Evolutionary conservation across 2,113 vertebrate genomes (phyloP).

Genomic region (Hippocampus zosterae): DNA sequence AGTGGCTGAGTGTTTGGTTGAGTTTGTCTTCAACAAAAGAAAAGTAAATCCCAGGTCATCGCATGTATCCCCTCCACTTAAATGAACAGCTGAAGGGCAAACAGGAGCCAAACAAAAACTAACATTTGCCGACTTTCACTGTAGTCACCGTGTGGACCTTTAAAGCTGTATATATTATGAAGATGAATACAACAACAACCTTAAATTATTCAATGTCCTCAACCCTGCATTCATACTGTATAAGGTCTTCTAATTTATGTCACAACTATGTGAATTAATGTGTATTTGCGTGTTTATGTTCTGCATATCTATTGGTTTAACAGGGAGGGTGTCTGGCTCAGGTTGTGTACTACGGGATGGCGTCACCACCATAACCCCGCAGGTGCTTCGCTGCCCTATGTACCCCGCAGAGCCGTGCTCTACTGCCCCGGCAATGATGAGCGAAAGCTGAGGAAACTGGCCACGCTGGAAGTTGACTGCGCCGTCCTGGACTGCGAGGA

Average conservation of each 20-base stretch:
- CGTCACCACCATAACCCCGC: slow-evolving; percentile 61
- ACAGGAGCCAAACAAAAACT: slow-evolving; percentile 50
- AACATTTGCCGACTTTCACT: slow-evolving; percentile 51
- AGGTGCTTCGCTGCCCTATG: slow-evolving; percentile 73
- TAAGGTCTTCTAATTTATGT: slow-evolving; percentile 25
- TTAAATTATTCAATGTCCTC: slow-evolving; percentile 42
- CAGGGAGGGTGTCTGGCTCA: slow-evolving; percentile 49
- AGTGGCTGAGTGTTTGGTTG: slow-evolving; percentile 64
- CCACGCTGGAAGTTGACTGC: slow-evolving; percentile 85
- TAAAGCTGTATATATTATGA: slow-evolving; percentile 30
- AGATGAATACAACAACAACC: slow-evolving; percentile 42
- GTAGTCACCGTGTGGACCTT: neutral
- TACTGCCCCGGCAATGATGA: slow-evolving; percentile 93
- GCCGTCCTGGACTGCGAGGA: slow-evolving; percentile 95
- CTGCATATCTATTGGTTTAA: slow-evolving; percentile 42
- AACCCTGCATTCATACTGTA: slow-evolving; percentile 21
- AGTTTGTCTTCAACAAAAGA: slow-evolving; percentile 66
- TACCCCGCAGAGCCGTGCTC: slow-evolving; percentile 88
- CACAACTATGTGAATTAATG: slow-evolving; percentile 5
- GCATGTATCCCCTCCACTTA: slow-evolving; percentile 51
- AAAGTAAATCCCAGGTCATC: slow-evolving; percentile 63
- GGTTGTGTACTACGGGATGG: slow-evolving; percentile 36
- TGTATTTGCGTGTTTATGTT: slow-evolving; percentile 27
- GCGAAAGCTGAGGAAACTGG: slow-evolving; percentile 89
- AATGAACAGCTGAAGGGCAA: slow-evolving; percentile 66